Evolutionary conservation across 2,113 vertebrate genomes (phyloP).

Genomic region (Nothoprocta pentlandii): DNA sequence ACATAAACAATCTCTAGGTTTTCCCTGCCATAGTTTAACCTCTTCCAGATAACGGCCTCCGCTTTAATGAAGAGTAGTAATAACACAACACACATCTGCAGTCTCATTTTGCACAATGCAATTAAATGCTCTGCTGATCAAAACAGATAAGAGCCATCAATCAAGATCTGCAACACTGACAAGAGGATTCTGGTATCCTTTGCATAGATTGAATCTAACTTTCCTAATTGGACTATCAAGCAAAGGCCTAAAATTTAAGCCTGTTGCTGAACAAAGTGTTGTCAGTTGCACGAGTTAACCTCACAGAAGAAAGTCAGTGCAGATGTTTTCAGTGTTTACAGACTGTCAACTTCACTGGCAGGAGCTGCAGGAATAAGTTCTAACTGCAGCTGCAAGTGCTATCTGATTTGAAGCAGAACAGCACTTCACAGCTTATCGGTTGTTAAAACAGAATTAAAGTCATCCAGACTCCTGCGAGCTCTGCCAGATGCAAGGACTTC

Average conservation of each 20-base stretch:
- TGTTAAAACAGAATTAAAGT: conserved; percentile 39
- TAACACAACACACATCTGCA: conserved; percentile 19
- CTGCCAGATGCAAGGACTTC: conserved; percentile 50
- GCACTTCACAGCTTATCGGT: conserved; percentile 42
- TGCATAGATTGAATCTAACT: neutral
- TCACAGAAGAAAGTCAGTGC: conserved; percentile 11
- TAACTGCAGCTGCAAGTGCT: conserved; percentile 31
- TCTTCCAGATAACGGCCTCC: conserved; percentile 25
- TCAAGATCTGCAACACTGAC: conserved; percentile 32
- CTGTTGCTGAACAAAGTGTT: neutral
- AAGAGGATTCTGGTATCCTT: neutral
- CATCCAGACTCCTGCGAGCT: neutral
- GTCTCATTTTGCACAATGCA: conserved; percentile 15
- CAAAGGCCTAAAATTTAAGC: neutral
- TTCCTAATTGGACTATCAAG: neutral
- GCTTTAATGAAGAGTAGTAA: neutral
- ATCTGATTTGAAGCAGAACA: neutral
- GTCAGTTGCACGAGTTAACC: neutral
- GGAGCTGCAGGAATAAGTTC: neutral
- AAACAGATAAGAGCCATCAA: conserved; percentile 32
- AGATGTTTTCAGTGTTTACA: conserved; percentile 10
- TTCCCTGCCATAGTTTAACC: conserved; percentile 7
- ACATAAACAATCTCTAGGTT: conserved; percentile 24
- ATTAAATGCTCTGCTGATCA: conserved; percentile 8
- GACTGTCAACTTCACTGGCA: neutral